Conservation (phyloP, 2,113 vertebrate species). For the Syrrhaptes paradoxus region DNA sequence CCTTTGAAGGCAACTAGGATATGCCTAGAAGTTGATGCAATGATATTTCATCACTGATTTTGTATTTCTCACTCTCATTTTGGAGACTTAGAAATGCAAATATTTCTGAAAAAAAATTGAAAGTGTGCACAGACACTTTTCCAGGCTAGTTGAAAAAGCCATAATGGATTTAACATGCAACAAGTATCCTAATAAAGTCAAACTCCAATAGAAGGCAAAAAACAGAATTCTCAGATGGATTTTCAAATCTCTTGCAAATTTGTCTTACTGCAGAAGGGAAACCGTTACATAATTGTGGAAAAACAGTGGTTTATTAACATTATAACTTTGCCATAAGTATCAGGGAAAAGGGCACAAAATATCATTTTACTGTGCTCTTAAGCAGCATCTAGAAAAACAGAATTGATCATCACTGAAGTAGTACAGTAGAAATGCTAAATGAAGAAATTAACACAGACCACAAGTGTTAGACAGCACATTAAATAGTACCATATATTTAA, state of each 20-base stretch:
- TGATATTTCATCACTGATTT: conserved; percentile 4
- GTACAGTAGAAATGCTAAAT: neutral
- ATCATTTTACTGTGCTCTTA: neutral
- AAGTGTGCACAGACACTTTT: conserved; percentile 14
- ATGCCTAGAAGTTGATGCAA: conserved; percentile 41
- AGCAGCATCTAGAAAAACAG: neutral
- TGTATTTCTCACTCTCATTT: conserved; percentile 33
- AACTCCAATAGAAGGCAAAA: conserved; percentile 44
- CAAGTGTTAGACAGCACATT: neutral
- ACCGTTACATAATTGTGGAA: conserved; percentile 8
- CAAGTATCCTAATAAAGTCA: neutral
- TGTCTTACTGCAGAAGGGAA: neutral
- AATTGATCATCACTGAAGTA: neutral
- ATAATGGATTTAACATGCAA: conserved; percentile 30
- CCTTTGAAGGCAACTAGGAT: conserved; percentile 36
- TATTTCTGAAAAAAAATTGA: conserved; percentile 22
- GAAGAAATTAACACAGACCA: neutral
- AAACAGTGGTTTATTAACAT: neutral
- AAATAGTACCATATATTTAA: neutral
- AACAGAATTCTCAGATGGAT: conserved; percentile 13
- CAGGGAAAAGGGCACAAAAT: neutral
- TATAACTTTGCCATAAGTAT: neutral
- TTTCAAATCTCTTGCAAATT: neutral
- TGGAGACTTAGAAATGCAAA: neutral
- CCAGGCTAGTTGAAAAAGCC: conserved; percentile 15